A percentile compares a stretch with the other conserved stretches of the same genome.
These are phyloP conservation scores for Drosophila quadrilineata DNA, from an alignment of 1,140 invertebrate genomes.

Conservation along the genomic window DNA sequence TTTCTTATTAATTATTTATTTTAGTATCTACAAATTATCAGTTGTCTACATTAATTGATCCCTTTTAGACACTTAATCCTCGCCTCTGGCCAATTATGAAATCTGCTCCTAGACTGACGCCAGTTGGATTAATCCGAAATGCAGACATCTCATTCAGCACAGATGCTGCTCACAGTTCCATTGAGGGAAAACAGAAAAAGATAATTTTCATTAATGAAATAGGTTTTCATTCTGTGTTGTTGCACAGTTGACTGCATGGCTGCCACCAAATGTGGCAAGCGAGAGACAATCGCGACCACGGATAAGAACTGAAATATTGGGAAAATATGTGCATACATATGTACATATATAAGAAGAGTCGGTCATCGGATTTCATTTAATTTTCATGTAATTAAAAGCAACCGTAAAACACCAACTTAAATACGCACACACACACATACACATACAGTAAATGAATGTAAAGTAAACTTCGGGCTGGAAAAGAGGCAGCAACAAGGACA, in stretches of 20 bases:
- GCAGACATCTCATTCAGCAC: not conserved
- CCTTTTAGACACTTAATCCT: too few species aligned
- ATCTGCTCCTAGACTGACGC: not conserved
- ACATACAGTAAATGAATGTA: not conserved
- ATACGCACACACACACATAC: not conserved
- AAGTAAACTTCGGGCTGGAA: slow-evolving; percentile 27
- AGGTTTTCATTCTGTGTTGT: too few species aligned
- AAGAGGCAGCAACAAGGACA: slow-evolving; percentile 25
- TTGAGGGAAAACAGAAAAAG: slow-evolving; percentile 11
- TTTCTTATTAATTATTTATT: too few species aligned
- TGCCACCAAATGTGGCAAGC: not conserved
- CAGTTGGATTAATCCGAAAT: slow-evolving; percentile 1
- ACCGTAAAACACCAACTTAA: slow-evolving; percentile 5
- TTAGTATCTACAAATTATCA: too few species aligned
- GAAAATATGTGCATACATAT: too few species aligned
- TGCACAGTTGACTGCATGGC: too few species aligned
- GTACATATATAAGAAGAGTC: too few species aligned
- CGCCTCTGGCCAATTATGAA: too few species aligned
- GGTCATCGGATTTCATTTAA: slow-evolving; percentile 40
- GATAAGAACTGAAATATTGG: slow-evolving; percentile 14
- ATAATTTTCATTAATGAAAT: slow-evolving; percentile 51
- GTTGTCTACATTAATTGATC: too few species aligned
- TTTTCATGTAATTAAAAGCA: slow-evolving; percentile 52
- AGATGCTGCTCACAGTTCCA: slow-evolving; percentile 6
- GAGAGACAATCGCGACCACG: slow-evolving; percentile 3